Percentiles rank a stretch among this genome's conserved stretches.
Evolutionary conservation across 2,888 invertebrate genomes (phyloP).

Genomic region (Drosophila nigricruria): DNA sequence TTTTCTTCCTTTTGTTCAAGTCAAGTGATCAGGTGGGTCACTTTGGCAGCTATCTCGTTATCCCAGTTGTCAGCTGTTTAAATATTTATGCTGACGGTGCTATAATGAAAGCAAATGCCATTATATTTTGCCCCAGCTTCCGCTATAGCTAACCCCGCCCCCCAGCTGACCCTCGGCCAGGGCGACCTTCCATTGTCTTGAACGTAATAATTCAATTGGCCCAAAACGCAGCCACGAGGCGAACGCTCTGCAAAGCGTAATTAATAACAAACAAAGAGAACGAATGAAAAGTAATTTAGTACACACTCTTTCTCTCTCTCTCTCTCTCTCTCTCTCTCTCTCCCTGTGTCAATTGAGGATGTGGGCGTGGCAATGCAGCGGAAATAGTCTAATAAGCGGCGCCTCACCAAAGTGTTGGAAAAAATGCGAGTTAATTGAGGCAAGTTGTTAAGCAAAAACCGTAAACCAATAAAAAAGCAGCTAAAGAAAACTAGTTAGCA

Average conservation of each 20-base stretch:
- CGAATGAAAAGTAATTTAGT: constrained; percentile 67
- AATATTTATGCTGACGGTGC: constrained; percentile 73
- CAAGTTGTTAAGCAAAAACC: constrained; percentile 36
- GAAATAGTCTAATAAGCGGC: constrained; percentile 77
- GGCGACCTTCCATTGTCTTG: constrained; percentile 57
- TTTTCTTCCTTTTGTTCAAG: neutral
- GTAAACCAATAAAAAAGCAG: constrained; percentile 26
- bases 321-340: neutral
- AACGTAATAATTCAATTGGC: constrained; percentile 74
- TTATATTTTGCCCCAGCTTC: constrained; percentile 43
- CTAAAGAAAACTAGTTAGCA: constrained; percentile 19
- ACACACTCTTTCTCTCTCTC: neutral
- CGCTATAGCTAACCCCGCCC: neutral
- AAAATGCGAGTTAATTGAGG: constrained; percentile 48
- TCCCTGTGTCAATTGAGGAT: constrained; percentile 64
- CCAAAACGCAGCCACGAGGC: constrained; percentile 56
- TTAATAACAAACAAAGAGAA: constrained; percentile 71
- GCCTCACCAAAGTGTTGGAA: constrained; percentile 67
- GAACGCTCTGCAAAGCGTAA: constrained; percentile 61
- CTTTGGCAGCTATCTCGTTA: constrained; percentile 62
- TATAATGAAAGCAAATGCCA: constrained; percentile 75
- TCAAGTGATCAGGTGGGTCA: constrained; percentile 13
- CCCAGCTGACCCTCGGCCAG: constrained; percentile 1
- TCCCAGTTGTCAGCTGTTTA: constrained; percentile 71
- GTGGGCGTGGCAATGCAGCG: constrained; percentile 67